Conservation (phyloP, 2,888 invertebrate species). For the Tribolium freemani region DNA sequence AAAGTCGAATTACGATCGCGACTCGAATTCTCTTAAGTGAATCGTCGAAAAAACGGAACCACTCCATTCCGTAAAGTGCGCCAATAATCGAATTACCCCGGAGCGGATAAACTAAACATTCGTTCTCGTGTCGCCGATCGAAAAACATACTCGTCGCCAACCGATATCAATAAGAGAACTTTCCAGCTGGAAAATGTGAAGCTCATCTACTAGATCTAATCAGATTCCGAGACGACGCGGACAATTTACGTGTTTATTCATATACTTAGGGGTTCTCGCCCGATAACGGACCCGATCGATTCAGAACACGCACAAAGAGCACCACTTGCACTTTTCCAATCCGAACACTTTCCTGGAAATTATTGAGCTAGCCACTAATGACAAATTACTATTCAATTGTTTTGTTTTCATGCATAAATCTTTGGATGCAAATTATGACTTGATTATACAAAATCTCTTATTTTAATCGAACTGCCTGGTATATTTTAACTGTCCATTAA, state of each 20-base stretch:
- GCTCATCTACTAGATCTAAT: conserved; percentile 56
- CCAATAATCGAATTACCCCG: conserved; percentile 62
- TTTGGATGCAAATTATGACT: too few relatives aligned
- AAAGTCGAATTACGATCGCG: conserved; percentile 50
- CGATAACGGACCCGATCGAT: background rate
- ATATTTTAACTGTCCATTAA: background rate
- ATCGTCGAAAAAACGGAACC: conserved; percentile 40
- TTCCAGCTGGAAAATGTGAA: conserved; percentile 60
- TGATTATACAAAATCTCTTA: too few relatives aligned
- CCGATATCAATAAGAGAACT: conserved; percentile 58
- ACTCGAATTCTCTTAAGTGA: conserved; percentile 49
- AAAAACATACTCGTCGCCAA: conserved; percentile 57
- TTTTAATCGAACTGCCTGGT: background rate
- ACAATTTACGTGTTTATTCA: conserved; percentile 38
- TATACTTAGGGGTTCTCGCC: background rate
- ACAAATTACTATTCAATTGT: too few relatives aligned
- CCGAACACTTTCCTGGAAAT: too few relatives aligned
- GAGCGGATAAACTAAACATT: conserved; percentile 61
- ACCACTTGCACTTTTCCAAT: too few relatives aligned
- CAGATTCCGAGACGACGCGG: conserved; percentile 47
- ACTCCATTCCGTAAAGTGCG: conserved; percentile 46
- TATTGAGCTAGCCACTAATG: too few relatives aligned
- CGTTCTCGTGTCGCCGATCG: conserved; percentile 58
- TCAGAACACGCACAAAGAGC: background rate
- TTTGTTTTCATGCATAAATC: too few relatives aligned